Percentiles rank a stretch among this genome's conserved stretches.
Evolutionary conservation across 2,888 invertebrate species (phyloP).

Genomic region (Caenorhabditis becei): DNA sequence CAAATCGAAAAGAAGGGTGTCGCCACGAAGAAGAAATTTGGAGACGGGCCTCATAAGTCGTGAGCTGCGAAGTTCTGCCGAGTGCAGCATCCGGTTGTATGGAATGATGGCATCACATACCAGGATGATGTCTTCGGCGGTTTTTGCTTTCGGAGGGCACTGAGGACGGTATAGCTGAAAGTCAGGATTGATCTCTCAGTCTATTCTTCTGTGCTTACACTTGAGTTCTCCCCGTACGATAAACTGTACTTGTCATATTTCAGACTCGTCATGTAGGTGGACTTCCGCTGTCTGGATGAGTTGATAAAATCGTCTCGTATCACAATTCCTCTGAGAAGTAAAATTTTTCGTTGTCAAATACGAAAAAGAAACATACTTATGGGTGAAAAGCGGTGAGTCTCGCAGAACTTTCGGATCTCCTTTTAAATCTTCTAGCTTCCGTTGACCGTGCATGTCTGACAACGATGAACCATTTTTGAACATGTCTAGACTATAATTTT

Average conservation of each 20-base stretch:
- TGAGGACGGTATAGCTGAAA: slow-evolving; percentile 45
- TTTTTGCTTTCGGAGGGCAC: background rate
- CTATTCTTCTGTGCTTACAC: slow-evolving; percentile 6
- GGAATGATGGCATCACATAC: slow-evolving; percentile 25
- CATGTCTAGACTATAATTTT: slow-evolving; percentile 34
- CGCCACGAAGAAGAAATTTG: slow-evolving; percentile 68
- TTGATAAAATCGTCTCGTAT: slow-evolving; percentile 13
- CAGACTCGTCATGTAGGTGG: slow-evolving; percentile 39
- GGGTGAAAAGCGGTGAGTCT: slow-evolving; percentile 19
- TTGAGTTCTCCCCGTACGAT: background rate
- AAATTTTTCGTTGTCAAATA: slow-evolving; percentile 7
- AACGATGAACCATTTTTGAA: slow-evolving; percentile 16
- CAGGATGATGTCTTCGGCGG: slow-evolving; percentile 49
- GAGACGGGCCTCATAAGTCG: slow-evolving; percentile 25
- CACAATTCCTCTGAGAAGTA: slow-evolving; percentile 6
- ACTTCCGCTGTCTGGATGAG: slow-evolving; percentile 43
- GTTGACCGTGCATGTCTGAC: background rate
- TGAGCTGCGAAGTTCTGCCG: slow-evolving; percentile 43
- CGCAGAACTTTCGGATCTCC: slow-evolving; percentile 1
- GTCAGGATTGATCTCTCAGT: background rate
- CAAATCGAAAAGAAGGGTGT: slow-evolving; percentile 57
- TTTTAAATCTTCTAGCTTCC: slow-evolving; percentile 28
- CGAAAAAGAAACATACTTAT: slow-evolving; percentile 23
- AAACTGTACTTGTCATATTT: slow-evolving; percentile 50
- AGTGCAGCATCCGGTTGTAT: slow-evolving; percentile 36